Base-by-base conservation (phyloP, 2,113 vertebrate species). In the Tychaedon coryphoeus region DNA sequence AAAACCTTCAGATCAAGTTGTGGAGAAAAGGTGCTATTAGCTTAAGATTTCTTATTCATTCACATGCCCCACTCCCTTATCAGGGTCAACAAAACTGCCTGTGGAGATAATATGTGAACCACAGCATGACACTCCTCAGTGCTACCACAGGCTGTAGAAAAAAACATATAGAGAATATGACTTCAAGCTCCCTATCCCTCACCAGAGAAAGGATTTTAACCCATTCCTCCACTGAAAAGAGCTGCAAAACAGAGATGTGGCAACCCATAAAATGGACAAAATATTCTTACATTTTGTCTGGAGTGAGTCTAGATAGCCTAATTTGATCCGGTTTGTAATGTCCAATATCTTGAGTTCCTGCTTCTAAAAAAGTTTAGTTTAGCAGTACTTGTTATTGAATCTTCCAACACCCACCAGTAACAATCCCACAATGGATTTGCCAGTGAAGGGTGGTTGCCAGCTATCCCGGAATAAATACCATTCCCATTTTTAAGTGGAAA, bases 121-220 rank as follows among this genome's bases (percentile, higher is more conserved):
- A 79, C 18, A 53, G 10, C 36, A 40, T 0, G 0, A 57, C 31
- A 43, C 31, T 34, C 28, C 33, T 13, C 42, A 54, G 25, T 2
- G 3, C 62, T 75, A 60, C 34, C 43, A 33, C 7, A 36, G 25
- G n/a, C 45, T 53, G 38, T 25, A 87, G 50, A 20, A 73, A 93
- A 93, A 75, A 75, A 13, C 10, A 33, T 6, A 26, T 2, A 12
- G 17, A 53, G 24, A 43, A 19, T 40, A 50, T 28, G 18, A 23
- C 51, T 70, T 77, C 3, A 1, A 33, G 45, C 73, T 87, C 40
- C 42, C 28, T 53, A 17, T 11, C 36, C 25, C 57, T 12, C 24
- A 62, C 2, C n/a, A 19, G 4, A 62, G 34, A 54, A 78, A 72
- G 36, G 8, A 42, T 38, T 76, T 79, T 72, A 72, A 86, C 19